These are phyloP conservation scores for Alaudala cheleensis DNA, from an alignment of 2,113 vertebrate species.

Conservation along the genomic window DNA sequence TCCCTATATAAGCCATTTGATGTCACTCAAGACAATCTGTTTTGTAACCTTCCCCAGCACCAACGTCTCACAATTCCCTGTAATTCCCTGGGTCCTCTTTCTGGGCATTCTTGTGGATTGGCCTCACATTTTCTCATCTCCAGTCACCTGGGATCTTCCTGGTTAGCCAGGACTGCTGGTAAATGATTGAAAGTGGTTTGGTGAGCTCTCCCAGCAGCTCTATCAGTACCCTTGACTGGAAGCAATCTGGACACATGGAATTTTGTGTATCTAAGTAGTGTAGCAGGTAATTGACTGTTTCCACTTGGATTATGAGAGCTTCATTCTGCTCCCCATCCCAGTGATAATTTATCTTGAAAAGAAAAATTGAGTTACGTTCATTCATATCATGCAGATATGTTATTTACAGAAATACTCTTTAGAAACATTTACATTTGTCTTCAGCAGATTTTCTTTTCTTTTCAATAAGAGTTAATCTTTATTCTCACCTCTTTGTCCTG, in stretches of 20 bases:
- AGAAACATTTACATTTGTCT: background rate
- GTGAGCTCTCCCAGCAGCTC: background rate
- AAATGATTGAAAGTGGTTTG: background rate
- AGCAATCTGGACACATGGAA: rapidly evolving
- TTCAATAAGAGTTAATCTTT: background rate
- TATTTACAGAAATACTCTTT: background rate
- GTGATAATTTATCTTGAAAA: background rate
- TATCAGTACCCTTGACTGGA: background rate
- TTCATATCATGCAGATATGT: background rate
- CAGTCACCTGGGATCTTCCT: background rate
- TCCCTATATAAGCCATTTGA: background rate
- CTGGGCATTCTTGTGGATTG: background rate
- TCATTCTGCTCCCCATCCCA: background rate
- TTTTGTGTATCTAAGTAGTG: background rate
- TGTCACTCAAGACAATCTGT: no score
- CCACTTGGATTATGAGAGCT: background rate
- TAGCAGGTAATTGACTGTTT: background rate
- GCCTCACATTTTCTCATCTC: background rate
- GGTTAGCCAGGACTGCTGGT: background rate
- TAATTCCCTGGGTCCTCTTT: background rate
- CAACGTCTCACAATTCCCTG: background rate
- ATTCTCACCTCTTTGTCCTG: background rate
- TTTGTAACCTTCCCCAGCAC: background rate
- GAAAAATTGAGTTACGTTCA: background rate
- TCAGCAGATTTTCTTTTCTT: background rate